Evolutionary conservation across 1,140 invertebrate species (phyloP).

Genomic region (Drosophila azteca): DNA sequence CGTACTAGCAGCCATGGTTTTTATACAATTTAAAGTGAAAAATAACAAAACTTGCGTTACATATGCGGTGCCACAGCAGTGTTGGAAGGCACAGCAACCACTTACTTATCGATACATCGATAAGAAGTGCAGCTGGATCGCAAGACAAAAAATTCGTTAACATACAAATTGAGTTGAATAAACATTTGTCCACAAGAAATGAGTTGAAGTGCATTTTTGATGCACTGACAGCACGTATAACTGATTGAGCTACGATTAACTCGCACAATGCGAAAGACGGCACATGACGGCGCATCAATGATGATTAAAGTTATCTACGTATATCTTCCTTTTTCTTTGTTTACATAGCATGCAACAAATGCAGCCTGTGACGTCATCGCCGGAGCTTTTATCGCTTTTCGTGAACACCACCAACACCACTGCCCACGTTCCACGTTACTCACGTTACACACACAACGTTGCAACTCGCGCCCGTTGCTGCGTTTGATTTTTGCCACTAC

Average conservation of each 20-base stretch:
- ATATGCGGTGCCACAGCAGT: conserved; percentile 55
- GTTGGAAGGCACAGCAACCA: conserved; percentile 12
- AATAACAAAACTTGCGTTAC: conserved; percentile 43
- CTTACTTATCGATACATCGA: conserved; percentile 1
- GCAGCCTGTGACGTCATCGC: conserved; percentile 65
- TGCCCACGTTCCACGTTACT: background rate
- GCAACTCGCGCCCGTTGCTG: conserved; percentile 36
- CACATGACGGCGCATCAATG: no score
- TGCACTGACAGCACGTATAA: no score
- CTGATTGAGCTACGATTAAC: no score
- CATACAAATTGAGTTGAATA: no score
- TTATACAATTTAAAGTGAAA: conserved; percentile 5
- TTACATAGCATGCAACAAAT: conserved; percentile 64
- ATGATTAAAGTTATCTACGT: no score
- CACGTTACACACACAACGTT: background rate
- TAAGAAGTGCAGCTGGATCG: no score
- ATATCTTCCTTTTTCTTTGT: background rate
- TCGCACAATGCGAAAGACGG: no score
- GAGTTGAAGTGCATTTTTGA: no score
- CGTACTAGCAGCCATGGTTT: conserved; percentile 52
- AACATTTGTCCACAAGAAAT: no score
- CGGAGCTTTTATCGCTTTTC: conserved; percentile 49
- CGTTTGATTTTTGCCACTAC: conserved; percentile 59
- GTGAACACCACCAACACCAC: background rate
- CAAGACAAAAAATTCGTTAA: no score